phyloP scores from a whole-genome alignment of 2,888 invertebrate species.

The Cacoxenus indagator region DNA sequence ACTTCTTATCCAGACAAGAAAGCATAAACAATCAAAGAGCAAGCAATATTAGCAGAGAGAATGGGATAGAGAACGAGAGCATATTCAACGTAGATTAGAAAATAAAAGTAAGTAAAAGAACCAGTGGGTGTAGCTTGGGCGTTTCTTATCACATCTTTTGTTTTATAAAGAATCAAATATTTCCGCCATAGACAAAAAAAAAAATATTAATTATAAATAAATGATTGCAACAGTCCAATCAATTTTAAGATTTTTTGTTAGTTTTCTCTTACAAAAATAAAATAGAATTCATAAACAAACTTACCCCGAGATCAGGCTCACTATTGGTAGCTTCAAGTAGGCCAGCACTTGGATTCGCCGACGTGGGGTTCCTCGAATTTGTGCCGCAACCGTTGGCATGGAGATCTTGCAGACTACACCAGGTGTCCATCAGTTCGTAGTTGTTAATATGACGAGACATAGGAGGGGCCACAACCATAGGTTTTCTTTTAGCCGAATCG shows the following conservation, averaged over 20 bases:
- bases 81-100: too few species aligned
- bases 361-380: slow-evolving; percentile 30
- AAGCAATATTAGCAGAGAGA: not conserved
- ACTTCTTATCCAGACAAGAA: not conserved
- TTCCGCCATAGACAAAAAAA: too few species aligned
- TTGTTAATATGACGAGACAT: not conserved
- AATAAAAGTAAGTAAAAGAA: too few species aligned
- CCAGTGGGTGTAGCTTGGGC: slow-evolving; percentile 36
- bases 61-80: not conserved
- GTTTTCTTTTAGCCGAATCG: slow-evolving; percentile 37
- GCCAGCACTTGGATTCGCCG: slow-evolving; percentile 41
- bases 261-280: not conserved
- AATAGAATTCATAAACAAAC: slow-evolving; percentile 37
- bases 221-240: too few species aligned
- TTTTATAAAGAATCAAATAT: too few species aligned
- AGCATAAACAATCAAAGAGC: not conserved
- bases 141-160: too few species aligned
- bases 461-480: slow-evolving; percentile 12
- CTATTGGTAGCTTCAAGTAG: slow-evolving; percentile 74
- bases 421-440: slow-evolving; percentile 67
- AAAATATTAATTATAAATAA: too few species aligned
- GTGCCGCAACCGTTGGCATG: slow-evolving; percentile 44
- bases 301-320: slow-evolving; percentile 77
- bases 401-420: slow-evolving; percentile 79
- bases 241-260: not conserved